These are phyloP conservation scores for Rhagonycha lutea DNA, from an alignment of 2,888 invertebrate species.

Conservation along the genomic window DNA sequence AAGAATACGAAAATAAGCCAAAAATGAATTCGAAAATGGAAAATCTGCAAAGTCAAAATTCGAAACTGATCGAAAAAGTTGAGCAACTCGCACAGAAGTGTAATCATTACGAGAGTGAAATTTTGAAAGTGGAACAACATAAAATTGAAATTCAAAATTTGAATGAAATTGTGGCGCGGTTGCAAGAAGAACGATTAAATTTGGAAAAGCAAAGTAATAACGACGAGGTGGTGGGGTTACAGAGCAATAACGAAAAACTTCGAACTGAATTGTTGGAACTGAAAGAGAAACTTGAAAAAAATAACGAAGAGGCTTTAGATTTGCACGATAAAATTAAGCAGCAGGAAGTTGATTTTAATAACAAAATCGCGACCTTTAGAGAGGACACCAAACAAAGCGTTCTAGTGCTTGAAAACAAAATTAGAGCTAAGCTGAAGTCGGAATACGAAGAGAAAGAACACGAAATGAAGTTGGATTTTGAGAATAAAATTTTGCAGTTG, in stretches of 20 bases:
- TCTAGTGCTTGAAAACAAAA: constrained; percentile 45
- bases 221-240: not conserved
- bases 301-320: constrained; percentile 26
- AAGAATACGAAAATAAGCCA: constrained; percentile 35
- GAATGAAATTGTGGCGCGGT: constrained; percentile 32
- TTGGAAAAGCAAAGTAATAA: not conserved
- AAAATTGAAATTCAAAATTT: constrained; percentile 40
- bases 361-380: constrained; percentile 57
- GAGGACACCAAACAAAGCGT: constrained; percentile 52
- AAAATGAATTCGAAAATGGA: constrained; percentile 42
- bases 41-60: constrained; percentile 50
- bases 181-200: constrained; percentile 14
- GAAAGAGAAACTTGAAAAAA: constrained; percentile 28
- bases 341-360: constrained; percentile 56
- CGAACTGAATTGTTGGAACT: not conserved
- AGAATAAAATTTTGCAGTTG: constrained; percentile 41
- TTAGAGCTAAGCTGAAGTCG: constrained; percentile 39
- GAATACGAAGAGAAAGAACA: constrained; percentile 41
- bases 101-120: constrained; percentile 47
- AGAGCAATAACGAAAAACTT: constrained; percentile 1
- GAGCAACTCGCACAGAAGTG: constrained; percentile 47
- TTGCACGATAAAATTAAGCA: constrained; percentile 43
- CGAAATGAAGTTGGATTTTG: constrained; percentile 40
- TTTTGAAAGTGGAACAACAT: constrained; percentile 48
- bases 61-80: constrained; percentile 50